Evolutionary conservation across 2,797 vertebrate species (phyloP).

Genomic region (Astyanax mexicanus): DNA sequence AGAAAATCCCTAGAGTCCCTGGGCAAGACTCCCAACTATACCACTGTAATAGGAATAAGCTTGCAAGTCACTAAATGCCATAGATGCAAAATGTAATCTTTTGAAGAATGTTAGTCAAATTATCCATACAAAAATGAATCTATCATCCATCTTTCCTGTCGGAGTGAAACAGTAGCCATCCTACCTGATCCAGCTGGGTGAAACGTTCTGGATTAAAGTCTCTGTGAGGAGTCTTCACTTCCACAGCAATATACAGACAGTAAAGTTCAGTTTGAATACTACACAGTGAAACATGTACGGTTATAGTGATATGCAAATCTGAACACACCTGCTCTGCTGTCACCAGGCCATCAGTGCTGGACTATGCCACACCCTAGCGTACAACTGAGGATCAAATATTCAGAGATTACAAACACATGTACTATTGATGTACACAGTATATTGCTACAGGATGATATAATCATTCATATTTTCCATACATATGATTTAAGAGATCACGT

Average conservation of each 20-base stretch:
- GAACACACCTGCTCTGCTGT: not conserved
- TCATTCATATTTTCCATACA: too few species aligned
- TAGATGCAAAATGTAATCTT: too few species aligned
- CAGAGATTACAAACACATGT: too few species aligned
- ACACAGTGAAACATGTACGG: not conserved
- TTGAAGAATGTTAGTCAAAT: too few species aligned
- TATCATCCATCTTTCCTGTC: not conserved
- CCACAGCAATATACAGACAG: not conserved
- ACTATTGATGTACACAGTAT: too few species aligned
- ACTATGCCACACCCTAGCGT: not conserved
- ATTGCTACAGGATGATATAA: too few species aligned
- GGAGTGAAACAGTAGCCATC: not conserved
- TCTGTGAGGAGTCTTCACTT: not conserved
- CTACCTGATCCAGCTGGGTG: not conserved
- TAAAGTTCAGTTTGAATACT: slow-evolving; percentile 8
- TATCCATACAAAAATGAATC: too few species aligned
- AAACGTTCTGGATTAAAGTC: not conserved
- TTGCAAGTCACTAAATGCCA: too few species aligned
- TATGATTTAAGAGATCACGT: too few species aligned
- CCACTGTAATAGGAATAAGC: too few species aligned
- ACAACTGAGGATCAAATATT: not conserved
- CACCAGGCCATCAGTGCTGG: not conserved
- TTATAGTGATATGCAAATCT: slow-evolving; percentile 42
- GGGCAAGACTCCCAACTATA: too few species aligned
- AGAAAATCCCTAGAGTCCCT: too few species aligned